phyloP scores from a whole-genome alignment of 2,888 invertebrate genomes.

The Bedellia somnulentella region DNA sequence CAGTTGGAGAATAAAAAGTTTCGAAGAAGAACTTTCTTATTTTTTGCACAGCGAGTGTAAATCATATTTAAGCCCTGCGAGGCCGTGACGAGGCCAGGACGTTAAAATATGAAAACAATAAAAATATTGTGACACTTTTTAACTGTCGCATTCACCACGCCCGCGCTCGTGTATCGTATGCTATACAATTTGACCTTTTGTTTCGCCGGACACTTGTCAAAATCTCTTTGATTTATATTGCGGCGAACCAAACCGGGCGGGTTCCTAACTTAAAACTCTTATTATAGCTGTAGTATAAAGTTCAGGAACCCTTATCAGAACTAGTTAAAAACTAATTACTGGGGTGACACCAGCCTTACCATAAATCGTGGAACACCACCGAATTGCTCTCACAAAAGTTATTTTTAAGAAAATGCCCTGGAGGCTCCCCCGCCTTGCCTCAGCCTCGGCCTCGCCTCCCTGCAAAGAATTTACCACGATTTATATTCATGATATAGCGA shows the following conservation, averaged over 20 bases:
- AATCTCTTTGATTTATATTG: too few species aligned
- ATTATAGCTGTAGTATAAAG: conserved; percentile 43
- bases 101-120: conserved; percentile 41
- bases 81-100: conserved; percentile 31
- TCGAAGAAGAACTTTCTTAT: conserved; percentile 46
- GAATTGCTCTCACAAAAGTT: conserved; percentile 61
- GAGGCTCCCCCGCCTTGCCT: conserved; percentile 30
- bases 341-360: conserved; percentile 59
- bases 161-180: conserved; percentile 1
- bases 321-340: conserved; percentile 62
- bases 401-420: conserved; percentile 61
- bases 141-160: conserved; percentile 5
- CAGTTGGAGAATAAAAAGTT: conserved; percentile 46
- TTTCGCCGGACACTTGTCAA: conserved; percentile 12
- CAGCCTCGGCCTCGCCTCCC: conserved; percentile 18
- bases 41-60: conserved; percentile 37
- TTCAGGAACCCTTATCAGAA: conserved; percentile 55
- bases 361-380: conserved; percentile 52
- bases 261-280: conserved; percentile 30
- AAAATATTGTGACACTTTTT: conserved; percentile 45
- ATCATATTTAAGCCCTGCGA: conserved; percentile 33
- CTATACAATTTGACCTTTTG: conserved; percentile 5
- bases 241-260: too few species aligned
- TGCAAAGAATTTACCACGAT: conserved; percentile 64
- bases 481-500: conserved; percentile 63